Evolutionary conservation across 2,888 invertebrate genomes (phyloP), one percentile per base, ranked within the genome.

Genomic region (Limenitis camilla): DNA sequence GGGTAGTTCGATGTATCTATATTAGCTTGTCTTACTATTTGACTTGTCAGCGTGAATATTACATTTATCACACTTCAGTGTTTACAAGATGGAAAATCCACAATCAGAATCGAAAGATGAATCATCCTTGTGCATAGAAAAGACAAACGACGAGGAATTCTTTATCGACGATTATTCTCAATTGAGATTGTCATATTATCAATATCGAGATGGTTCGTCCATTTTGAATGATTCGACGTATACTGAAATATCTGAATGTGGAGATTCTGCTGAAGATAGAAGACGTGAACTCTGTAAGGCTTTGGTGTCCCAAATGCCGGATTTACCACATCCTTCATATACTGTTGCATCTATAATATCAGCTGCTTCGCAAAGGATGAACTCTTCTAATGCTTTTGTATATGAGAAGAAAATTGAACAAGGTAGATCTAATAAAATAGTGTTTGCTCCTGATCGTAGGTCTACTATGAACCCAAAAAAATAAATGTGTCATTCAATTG

Each of bases 101-200:
- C 33, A 48, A 30, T 42, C 10, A 7, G 48, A 55, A 19, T 29
- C 35, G 10, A 27, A 28, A 10, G 32, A 57, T 43, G 50, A 57
- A 32, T 58, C 63, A 51, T 40, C 58, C 6, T 38, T 40, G 8
- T 51, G 56, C 54, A 52, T 54, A 51, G 40, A 53, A 41, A 30
- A 30, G 19, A 52, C 44, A 6, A 50, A 41, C 30, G 52, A 40
- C 6, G 55, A 55, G 10, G 56, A 61, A 6, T 60, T 49, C 10
- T 79, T 65, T 56, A 75, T 79, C 49, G 76, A 81, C 52, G 78
- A 79, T 55, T 74, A 74, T 56, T 81, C 78, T 3, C 77, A 81
- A 38, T 70, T 81, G 4, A 65, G 76, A 40, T 60, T 78, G 6
- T 79, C 76, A 1, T 80, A 77, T 57, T 77, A 81, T 58, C 72